Percentiles rank a stretch among this genome's conserved stretches.
Conservation (phyloP, 1,140 invertebrate species). For the Chymomyza costata region DNA sequence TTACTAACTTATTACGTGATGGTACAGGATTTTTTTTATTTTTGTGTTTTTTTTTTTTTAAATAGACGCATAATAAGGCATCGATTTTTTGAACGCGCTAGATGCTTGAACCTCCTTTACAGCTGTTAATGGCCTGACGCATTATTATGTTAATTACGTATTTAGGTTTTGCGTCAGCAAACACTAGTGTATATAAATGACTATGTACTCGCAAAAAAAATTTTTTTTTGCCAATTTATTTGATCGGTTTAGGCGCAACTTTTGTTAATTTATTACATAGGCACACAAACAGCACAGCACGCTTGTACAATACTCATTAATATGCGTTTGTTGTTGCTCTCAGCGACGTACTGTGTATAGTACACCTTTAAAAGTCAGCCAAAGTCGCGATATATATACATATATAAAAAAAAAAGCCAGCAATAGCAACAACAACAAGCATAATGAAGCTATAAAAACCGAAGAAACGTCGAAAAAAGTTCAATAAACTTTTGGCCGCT, state of each 20-base stretch:
- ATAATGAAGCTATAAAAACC: constrained; percentile 60
- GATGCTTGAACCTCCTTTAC: no score
- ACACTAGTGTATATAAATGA: no score
- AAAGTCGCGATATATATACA: constrained; percentile 23
- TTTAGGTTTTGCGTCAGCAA: no score
- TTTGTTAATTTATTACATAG: constrained; percentile 51
- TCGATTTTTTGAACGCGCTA: no score
- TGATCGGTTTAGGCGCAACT: background rate
- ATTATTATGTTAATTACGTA: no score
- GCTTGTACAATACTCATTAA: constrained; percentile 57
- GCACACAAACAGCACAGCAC: constrained; percentile 27
- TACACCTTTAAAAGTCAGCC: constrained; percentile 38
- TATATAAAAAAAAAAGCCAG: background rate
- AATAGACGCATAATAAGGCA: no score
- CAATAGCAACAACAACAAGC: background rate
- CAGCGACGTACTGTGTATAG: constrained; percentile 17
- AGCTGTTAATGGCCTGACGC: no score
- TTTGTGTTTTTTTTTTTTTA: constrained; percentile 5
- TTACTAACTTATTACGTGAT: no score
- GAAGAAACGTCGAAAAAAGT: constrained; percentile 57
- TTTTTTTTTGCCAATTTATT: constrained; percentile 34
- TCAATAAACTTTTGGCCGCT: constrained; percentile 64
- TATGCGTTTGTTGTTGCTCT: constrained; percentile 45
- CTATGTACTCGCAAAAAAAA: no score
- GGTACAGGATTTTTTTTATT: background rate